Percentiles rank a stretch among this genome's conserved stretches.
phyloP scores from a whole-genome alignment of 1,140 invertebrate species.

The Lysiphlebus fabarum region DNA sequence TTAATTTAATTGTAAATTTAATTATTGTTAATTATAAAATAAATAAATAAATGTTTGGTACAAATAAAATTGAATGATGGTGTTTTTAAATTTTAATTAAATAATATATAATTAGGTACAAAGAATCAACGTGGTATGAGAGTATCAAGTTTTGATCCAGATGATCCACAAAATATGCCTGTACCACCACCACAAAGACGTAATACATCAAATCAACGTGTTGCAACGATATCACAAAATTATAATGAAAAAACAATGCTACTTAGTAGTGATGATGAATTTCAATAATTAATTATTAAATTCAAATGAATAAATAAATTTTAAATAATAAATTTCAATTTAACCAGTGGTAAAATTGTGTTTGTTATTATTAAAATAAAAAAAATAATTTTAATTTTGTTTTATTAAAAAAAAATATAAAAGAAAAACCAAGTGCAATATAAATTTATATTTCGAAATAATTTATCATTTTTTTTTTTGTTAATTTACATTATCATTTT shows the following conservation, averaged over 20 bases:
- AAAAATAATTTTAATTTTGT: too few relatives aligned
- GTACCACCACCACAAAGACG: constrained; percentile 58
- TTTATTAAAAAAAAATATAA: background rate
- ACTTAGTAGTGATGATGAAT: constrained; percentile 94
- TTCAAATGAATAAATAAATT: constrained; percentile 5
- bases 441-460: too few relatives aligned
- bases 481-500: too few relatives aligned
- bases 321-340: background rate
- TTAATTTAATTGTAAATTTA: background rate
- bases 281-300: constrained; percentile 80
- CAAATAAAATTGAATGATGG: background rate
- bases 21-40: background rate
- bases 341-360: too few relatives aligned
- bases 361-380: too few relatives aligned
- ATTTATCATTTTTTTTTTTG: too few relatives aligned
- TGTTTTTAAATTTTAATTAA: constrained; percentile 8
- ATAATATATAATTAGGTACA: constrained; percentile 53
- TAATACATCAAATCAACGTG: constrained; percentile 62
- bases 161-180: constrained; percentile 60
- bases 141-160: constrained; percentile 66
- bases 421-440: background rate
- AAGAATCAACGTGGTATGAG: constrained; percentile 65
- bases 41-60: background rate
- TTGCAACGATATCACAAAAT: constrained; percentile 75
- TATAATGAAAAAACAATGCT: constrained; percentile 96